Evolutionary conservation across 2,797 vertebrate genomes (phyloP), one percentile per base, ranked within the genome.

Genomic region (Dermochelys coriacea): DNA sequence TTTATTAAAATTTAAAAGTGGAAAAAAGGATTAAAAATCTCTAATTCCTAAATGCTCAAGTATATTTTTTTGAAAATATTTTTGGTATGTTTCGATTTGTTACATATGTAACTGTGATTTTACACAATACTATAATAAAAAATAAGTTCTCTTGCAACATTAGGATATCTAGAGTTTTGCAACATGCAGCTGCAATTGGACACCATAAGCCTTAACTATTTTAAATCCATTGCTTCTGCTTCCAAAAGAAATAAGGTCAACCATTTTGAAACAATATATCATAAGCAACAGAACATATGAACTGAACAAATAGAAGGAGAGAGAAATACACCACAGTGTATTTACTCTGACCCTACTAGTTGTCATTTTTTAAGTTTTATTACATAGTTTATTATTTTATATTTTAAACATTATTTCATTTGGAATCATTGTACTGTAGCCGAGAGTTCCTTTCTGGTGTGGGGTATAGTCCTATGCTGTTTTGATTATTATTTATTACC

Each of bases 401-500:
- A 57, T 57, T 57, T 82, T 82, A 82, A 45, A 31, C 54, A 82
- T 57, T 31, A 29, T 25, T 47, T 80, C 47, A 29, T 8, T 57
- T 87, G 77, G 55, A 93, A 64, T 86, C 87, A 84, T 16, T 18
- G 25, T 85, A 31, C 51, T 51, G 25, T 71, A 85, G 61, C 41
- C 49, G 74, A n/a, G 27, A 77, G 59, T 54, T 77, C 71, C 54
- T 91, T 82, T 88, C 47, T 18, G 3, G 12, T 11, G 8, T 41
- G 71, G 47, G 78, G 88, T 88, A 92, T 79, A 79, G 16, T 45
- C 50, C 64, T 80, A 90, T 93, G 80, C 52, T 78, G 34, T 82
- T 19, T 47, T 45, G 41, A 47, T 47, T 79, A 80, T 90, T 94
- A 89, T 95, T 95, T 95, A 92, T 93, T 94, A 87, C 87, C 83